phyloP scores from a whole-genome alignment of 2,888 invertebrate species.

The Drosophila cognata region DNA sequence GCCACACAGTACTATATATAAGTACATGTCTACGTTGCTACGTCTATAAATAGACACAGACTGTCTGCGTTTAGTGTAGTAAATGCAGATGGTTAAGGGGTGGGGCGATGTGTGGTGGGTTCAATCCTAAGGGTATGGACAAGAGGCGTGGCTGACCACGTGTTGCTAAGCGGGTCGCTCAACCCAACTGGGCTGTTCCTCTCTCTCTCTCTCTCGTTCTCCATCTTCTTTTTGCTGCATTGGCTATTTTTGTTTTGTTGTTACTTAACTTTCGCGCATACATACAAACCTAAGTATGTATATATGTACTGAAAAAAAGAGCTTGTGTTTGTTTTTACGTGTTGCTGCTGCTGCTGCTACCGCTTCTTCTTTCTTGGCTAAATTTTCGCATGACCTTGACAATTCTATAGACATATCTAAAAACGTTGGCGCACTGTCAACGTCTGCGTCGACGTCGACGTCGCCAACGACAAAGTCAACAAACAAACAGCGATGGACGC shows the following conservation, averaged over 20 bases:
- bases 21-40: slow-evolving; percentile 22
- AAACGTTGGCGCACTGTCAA: slow-evolving; percentile 19
- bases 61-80: slow-evolving; percentile 10
- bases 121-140: not conserved
- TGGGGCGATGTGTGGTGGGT: slow-evolving; percentile 15
- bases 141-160: slow-evolving; percentile 56
- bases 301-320: not conserved
- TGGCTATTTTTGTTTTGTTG: slow-evolving; percentile 23
- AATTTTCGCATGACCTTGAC: slow-evolving; percentile 58
- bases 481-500: slow-evolving; percentile 26
- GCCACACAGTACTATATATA: not conserved
- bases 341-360: not conserved
- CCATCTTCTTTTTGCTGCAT: slow-evolving; percentile 15
- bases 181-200: slow-evolving; percentile 38
- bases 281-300: slow-evolving; percentile 8
- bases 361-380: slow-evolving; percentile 18
- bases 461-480: slow-evolving; percentile 40
- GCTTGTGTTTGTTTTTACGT: slow-evolving; percentile 7
- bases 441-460: slow-evolving; percentile 12
- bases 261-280: slow-evolving; percentile 22
- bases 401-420: slow-evolving; percentile 41
- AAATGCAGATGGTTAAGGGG: not conserved
- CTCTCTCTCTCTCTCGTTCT: not conserved
- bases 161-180: slow-evolving; percentile 75
- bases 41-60: slow-evolving; percentile 49